phyloP scores from a whole-genome alignment of 2,797 vertebrate genomes.

The Pipistrellus pipistrellus region DNA sequence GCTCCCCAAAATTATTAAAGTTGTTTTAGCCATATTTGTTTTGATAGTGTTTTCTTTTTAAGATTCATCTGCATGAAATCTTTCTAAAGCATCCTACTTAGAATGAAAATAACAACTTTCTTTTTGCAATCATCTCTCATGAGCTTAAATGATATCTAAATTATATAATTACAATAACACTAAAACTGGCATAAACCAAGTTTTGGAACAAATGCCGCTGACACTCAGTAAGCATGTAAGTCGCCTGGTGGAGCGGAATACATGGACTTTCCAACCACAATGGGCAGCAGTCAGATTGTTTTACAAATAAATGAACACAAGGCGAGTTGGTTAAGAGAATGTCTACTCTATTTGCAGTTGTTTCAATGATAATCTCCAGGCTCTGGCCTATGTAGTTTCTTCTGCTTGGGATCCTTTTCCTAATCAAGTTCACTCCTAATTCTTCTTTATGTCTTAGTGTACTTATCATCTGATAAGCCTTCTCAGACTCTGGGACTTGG shows the following conservation, averaged over 20 bases:
- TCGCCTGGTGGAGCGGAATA: not conserved
- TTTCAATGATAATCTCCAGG: not conserved
- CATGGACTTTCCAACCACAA: not conserved
- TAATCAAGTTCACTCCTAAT: not conserved
- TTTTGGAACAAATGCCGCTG: not conserved
- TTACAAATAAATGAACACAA: not conserved
- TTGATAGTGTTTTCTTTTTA: slow-evolving; percentile 60
- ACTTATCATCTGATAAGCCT: not conserved
- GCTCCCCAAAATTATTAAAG: not conserved
- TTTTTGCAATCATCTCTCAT: slow-evolving; percentile 34
- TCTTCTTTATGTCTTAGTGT: not conserved
- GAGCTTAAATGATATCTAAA: not conserved
- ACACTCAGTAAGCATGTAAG: not conserved
- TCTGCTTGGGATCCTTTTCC: not conserved
- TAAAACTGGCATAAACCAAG: not conserved
- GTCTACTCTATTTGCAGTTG: not conserved
- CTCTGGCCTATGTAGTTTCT: not conserved
- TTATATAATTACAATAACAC: not conserved
- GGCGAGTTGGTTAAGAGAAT: not conserved
- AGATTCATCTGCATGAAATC: not conserved
- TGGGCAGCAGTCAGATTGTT: not conserved
- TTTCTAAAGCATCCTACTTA: slow-evolving; percentile 13
- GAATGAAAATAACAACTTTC: not conserved
- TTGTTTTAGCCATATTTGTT: not conserved
- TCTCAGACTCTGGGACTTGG: not conserved